Base-by-base conservation (phyloP, 2,888 invertebrate genomes). In the Lasioglossum villosulum region DNA sequence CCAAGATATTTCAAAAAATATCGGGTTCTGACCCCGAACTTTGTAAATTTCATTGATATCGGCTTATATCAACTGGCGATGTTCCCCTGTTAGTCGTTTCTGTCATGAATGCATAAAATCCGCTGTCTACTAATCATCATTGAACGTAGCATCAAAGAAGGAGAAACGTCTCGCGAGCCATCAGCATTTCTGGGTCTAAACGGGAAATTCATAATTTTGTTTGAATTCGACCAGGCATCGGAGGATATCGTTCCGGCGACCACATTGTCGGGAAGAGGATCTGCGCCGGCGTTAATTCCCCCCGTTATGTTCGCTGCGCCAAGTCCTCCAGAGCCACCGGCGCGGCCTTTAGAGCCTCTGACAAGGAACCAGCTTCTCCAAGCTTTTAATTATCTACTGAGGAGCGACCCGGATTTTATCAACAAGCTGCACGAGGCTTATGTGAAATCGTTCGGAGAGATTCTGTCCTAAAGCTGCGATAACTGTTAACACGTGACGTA, bases 371-470 rank as follows among this genome's bases (percentile, higher is more conserved):
- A 99, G 95, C 96, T 99, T 85, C 97, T 98, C 56, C 98, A 99
- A 95, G 98, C 99, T 45, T 97, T 99, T 93, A 97, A 97, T 92
- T 97, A 98, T 95, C 96, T 99, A 82, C 96, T 99, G 82, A 97
- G 98, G 95, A 97, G 97, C 95, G 98, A 99, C 95, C 96, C 97
- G 52, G 98, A 98, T 90, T 99, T 99, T 95, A 97, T 98, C 56
- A 97, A 97, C 93, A 98, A 98, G 95, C 96, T 99, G 87, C 98
- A 99, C 94, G 98, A 99, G 95, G 99, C 98, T 79, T 99, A 99
- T 94, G 97, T 98, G 30, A 98, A 98, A 95, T 98, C 98, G 52
- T 97, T 98, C 93, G 96, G 97, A 93, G 97, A 97, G 87, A 95
- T 96, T 91, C 95, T 96, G 23, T 96, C 96, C 75, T 96, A 96